Evolutionary conservation across 1,140 invertebrate species (phyloP).

Genomic region (Galleria mellonella): DNA sequence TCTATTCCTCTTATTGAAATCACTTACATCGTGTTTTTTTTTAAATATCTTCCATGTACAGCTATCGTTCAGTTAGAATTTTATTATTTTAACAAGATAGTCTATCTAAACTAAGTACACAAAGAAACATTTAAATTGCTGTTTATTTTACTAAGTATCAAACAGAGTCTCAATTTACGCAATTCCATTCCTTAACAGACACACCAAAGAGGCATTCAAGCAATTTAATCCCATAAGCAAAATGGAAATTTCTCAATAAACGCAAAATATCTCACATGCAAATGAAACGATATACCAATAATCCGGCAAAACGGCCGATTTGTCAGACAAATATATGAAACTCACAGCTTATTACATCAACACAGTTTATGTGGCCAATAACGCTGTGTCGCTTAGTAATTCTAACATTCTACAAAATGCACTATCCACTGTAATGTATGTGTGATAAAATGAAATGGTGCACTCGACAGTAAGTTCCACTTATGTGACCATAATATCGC

Average conservation of each 20-base stretch:
- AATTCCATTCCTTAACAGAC: not conserved
- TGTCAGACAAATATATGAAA: constrained; percentile 64
- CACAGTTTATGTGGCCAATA: constrained; percentile 54
- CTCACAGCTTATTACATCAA: constrained; percentile 55
- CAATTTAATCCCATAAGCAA: constrained; percentile 12
- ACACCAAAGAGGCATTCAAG: not conserved
- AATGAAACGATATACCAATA: constrained; percentile 35
- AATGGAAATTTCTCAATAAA: constrained; percentile 28
- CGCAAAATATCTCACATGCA: constrained; percentile 34
- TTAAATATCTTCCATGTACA: too few species aligned
- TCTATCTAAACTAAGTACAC: not conserved
- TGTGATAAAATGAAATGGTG: constrained; percentile 54
- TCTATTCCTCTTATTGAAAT: too few species aligned
- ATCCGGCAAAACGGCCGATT: constrained; percentile 50
- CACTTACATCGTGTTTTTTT: too few species aligned
- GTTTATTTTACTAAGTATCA: not conserved
- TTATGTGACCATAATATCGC: constrained; percentile 57
- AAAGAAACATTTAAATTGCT: too few species aligned
- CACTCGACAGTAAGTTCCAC: constrained; percentile 36
- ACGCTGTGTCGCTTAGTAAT: constrained; percentile 49
- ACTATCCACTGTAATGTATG: constrained; percentile 46
- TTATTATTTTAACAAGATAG: not conserved
- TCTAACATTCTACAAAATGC: constrained; percentile 52
- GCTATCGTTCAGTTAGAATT: too few species aligned
- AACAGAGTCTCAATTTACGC: not conserved